Evolutionary conservation across 2,888 invertebrate species (phyloP).

Genomic region (Sthenelais limicola): DNA sequence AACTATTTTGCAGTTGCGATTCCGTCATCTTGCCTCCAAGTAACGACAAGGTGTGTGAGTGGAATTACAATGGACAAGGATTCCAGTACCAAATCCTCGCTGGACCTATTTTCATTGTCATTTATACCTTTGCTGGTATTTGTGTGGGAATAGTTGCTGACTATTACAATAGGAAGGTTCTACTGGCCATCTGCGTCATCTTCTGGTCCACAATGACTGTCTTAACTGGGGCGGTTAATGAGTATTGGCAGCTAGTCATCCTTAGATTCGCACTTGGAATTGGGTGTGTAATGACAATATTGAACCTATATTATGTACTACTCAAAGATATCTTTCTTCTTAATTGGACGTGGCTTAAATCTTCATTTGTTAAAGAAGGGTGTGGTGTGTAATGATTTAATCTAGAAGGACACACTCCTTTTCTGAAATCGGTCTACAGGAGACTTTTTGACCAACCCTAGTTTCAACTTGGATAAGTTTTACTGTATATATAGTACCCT

Average conservation of each 20-base stretch:
- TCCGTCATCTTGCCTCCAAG: conserved; percentile 41
- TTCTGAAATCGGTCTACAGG: too few relatives aligned
- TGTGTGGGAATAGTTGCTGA: conserved; percentile 84
- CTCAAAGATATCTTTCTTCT: too few relatives aligned
- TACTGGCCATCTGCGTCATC: conserved; percentile 84
- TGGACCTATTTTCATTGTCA: conserved; percentile 92
- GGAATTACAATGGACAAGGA: conserved; percentile 94
- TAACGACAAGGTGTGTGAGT: conserved; percentile 86
- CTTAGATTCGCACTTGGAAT: conserved; percentile 89
- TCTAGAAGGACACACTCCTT: too few relatives aligned
- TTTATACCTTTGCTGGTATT: conserved; percentile 91
- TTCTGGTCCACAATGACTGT: conserved; percentile 87
- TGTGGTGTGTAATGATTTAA: too few relatives aligned
- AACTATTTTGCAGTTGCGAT: conserved; percentile 46
- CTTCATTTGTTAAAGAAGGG: too few relatives aligned
- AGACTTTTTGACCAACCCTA: too few relatives aligned
- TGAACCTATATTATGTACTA: too few relatives aligned
- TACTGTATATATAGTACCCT: too few relatives aligned
- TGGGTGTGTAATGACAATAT: too few relatives aligned
- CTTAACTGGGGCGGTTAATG: conserved; percentile 86
- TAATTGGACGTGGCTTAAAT: too few relatives aligned
- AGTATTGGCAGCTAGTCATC: conserved; percentile 92
- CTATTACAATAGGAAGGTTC: conserved; percentile 75
- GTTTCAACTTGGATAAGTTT: too few relatives aligned
- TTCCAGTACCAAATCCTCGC: conserved; percentile 93